These are phyloP conservation scores for Cottus gobio DNA, from an alignment of 2,113 vertebrate species.

Conservation along the genomic window DNA sequence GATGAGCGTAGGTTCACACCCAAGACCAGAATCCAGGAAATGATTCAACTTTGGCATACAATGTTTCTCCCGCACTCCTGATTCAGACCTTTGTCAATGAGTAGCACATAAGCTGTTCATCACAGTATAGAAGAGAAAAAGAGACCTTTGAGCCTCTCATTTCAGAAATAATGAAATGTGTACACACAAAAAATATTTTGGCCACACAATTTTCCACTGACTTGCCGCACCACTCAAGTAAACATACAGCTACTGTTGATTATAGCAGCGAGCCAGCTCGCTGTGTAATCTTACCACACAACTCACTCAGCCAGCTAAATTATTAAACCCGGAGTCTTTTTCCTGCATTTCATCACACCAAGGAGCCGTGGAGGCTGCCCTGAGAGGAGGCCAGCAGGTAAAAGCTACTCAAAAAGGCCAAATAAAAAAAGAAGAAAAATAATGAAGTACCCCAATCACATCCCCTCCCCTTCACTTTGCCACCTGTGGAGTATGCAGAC, in stretches of 20 bases:
- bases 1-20: conserved; percentile 1
- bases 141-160: background rate
- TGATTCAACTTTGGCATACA: conserved; percentile 7
- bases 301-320: conserved; percentile 69
- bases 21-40: conserved; percentile 27
- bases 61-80: background rate
- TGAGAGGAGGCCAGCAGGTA: conserved; percentile 11
- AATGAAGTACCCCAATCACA: background rate
- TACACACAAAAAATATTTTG: background rate
- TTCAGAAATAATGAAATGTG: background rate
- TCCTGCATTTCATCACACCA: conserved; percentile 68
- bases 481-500: conserved; percentile 35
- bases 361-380: conserved; percentile 51
- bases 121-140: background rate
- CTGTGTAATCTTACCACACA: conserved; percentile 75
- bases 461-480: background rate
- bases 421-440: conserved; percentile 29
- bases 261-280: conserved; percentile 27
- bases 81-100: conserved; percentile 17
- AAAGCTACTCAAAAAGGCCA: conserved; percentile 19
- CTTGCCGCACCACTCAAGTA: background rate
- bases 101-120: background rate
- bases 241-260: conserved; percentile 24
- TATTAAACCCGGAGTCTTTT: conserved; percentile 75
- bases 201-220: background rate